Evolutionary conservation across 2,888 invertebrate species (phyloP), one percentile per base, ranked within the genome.

Genomic region (Diadegma fenestrale): DNA sequence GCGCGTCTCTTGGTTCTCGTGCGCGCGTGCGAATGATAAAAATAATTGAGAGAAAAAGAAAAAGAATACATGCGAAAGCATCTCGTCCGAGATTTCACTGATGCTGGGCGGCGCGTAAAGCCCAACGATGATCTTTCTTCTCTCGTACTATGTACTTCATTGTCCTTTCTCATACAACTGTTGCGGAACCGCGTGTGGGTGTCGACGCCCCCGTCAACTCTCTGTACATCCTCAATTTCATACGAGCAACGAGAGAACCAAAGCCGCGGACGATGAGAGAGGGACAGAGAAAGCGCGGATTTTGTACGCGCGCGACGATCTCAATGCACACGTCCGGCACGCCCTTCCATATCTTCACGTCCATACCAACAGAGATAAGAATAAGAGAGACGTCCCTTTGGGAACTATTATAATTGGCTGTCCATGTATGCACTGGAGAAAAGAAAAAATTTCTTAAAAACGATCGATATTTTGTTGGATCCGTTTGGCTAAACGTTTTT

Each of bases 201-300:
- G 92, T 92, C 90, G 90, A 93, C 92, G 92, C 92, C 92, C 92
- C 92, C 92, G 91, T 91, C 91, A 88, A 88, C 89, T 85, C 87
- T 88, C 81, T 61, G 80, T 75, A 82, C 86, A 88, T 83, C 84
- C 87, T 86, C 88, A 84, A 88, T 77, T 85, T 68, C 78, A 58
- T 78, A 58, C 83, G 81, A 43, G 54, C 83, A 69, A 48, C 66
- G 45, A 76, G 66, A 22, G 41, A 61, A 37, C 33, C 17, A 66
- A 6, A 54, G 64, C 33, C 17, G 12, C 17, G 22, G 48, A 76
- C 7, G 0, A 2, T 19, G 37, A 7, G 19, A 66, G 10, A 58
- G 41, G 8, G 30, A 69, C 26, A 12, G 43, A 19, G 73, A 41
- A 33, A 45, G 17, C 73, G 17, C 73, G 58, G 37, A 64, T 63